Percentiles rank a stretch among this genome's conserved stretches.
Evolutionary conservation across 92 coral and sea anemone genomes (phyloP).

Genomic region (Plumapathes pennacea): DNA sequence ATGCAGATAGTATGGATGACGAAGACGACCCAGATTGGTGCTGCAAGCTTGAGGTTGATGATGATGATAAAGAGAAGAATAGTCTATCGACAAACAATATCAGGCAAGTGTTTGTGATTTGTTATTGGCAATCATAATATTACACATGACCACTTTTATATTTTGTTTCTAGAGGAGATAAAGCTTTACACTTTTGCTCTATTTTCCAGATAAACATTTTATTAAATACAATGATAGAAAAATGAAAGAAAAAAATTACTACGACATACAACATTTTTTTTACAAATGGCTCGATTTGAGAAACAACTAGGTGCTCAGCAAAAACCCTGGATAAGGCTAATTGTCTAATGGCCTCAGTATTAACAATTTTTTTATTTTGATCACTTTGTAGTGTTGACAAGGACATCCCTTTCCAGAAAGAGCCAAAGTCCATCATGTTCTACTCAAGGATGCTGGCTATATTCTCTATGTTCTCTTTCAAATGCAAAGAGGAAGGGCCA

Average conservation of each 20-base stretch:
- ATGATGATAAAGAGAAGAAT: conserved; percentile 40
- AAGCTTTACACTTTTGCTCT: too few species aligned
- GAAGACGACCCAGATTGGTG: conserved; percentile 42
- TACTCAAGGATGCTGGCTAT: conserved; percentile 13
- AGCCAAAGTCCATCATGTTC: conserved; percentile 10
- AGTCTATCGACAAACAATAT: conserved; percentile 23
- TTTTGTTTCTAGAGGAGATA: too few species aligned
- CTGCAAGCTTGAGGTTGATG: conserved; percentile 24
- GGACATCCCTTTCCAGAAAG: conserved; percentile 16
- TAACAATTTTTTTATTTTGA: too few species aligned
- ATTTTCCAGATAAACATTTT: too few species aligned
- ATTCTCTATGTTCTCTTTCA: conserved; percentile 17
- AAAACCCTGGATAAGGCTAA: not conserved
- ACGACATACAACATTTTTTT: not conserved
- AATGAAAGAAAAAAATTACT: too few species aligned
- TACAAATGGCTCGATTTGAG: conserved; percentile 7
- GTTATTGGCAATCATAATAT: too few species aligned
- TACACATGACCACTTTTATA: too few species aligned
- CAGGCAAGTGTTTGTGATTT: conserved; percentile 24
- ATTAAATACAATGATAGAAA: too few species aligned
- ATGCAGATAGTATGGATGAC: conserved; percentile 6
- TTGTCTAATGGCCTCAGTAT: not conserved
- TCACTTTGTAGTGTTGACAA: conserved; percentile 5
- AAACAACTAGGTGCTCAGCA: not conserved
- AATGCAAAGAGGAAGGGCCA: conserved; percentile 22